Evolutionary conservation across 2,113 vertebrate genomes (phyloP).

Genomic region (Bos indicus): DNA sequence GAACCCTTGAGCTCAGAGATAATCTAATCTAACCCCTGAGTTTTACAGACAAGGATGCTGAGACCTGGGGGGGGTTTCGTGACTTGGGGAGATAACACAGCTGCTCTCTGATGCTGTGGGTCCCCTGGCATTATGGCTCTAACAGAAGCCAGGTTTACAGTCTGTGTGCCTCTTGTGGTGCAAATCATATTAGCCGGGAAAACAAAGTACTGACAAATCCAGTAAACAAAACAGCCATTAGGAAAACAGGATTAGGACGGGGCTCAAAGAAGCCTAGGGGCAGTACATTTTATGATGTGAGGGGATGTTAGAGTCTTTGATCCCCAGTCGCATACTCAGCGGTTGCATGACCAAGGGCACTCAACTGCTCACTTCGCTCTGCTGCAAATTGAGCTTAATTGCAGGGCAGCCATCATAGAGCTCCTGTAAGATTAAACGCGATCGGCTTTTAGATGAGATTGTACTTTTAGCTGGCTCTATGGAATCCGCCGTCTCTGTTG

Average conservation of each 20-base stretch:
- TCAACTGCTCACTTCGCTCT: background rate
- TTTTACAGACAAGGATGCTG: slow-evolving; percentile 26
- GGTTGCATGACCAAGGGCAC: background rate
- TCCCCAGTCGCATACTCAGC: background rate
- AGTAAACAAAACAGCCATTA: slow-evolving; percentile 25
- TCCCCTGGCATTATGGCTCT: background rate
- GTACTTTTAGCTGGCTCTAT: background rate
- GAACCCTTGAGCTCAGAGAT: slow-evolving; percentile 46
- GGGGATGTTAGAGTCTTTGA: background rate
- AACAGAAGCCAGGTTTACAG: background rate
- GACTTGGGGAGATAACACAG: slow-evolving; percentile 17
- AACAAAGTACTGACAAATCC: slow-evolving; percentile 28
- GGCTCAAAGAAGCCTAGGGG: background rate
- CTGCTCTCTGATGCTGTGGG: background rate
- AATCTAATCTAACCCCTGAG: slow-evolving; percentile 42
- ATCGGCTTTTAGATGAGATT: background rate
- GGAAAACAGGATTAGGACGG: slow-evolving; percentile 5
- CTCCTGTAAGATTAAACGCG: background rate
- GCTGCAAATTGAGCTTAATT: background rate
- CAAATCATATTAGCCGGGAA: slow-evolving; percentile 43
- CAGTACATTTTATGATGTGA: background rate
- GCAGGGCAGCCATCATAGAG: background rate
- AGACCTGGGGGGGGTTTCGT: background rate
- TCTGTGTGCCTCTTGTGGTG: background rate
- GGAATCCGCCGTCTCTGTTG: background rate